These are phyloP conservation scores for Frankliniella intonsa DNA, from an alignment of 2,888 invertebrate genomes.

Conservation along the genomic window DNA sequence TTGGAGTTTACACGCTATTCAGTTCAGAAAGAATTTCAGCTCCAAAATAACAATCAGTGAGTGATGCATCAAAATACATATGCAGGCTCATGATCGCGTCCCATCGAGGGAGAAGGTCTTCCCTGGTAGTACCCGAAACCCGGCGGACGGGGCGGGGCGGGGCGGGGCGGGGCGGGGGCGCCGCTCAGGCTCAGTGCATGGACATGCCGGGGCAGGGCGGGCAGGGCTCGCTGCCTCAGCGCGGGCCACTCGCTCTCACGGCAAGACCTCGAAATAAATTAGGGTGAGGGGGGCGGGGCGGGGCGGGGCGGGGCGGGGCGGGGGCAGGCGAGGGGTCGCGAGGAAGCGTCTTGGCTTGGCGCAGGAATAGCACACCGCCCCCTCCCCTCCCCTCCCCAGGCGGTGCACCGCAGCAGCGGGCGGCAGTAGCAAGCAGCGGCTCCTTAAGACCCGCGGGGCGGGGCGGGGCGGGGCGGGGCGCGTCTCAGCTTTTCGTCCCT, in stretches of 20 bases:
- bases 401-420: no score
- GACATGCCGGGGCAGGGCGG: neutral
- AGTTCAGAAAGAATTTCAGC: no score
- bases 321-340: neutral
- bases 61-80: no score
- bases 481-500: no score
- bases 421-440: no score
- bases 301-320: neutral
- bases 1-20: no score
- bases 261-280: conserved; percentile 14
- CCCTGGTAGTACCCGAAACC: neutral
- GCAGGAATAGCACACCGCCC: neutral
- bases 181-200: neutral
- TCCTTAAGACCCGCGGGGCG: no score
- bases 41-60: no score
- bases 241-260: neutral
- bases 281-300: neutral
- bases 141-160: neutral
- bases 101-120: no score
- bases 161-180: neutral
- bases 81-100: no score
- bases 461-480: no score
- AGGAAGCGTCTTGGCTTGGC: neutral
- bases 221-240: neutral
- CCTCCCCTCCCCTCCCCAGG: no score